A percentile compares a stretch with the other conserved stretches of the same genome.
Conservation (phyloP, 2,797 vertebrate species). For the Notamacropus eugenii region DNA sequence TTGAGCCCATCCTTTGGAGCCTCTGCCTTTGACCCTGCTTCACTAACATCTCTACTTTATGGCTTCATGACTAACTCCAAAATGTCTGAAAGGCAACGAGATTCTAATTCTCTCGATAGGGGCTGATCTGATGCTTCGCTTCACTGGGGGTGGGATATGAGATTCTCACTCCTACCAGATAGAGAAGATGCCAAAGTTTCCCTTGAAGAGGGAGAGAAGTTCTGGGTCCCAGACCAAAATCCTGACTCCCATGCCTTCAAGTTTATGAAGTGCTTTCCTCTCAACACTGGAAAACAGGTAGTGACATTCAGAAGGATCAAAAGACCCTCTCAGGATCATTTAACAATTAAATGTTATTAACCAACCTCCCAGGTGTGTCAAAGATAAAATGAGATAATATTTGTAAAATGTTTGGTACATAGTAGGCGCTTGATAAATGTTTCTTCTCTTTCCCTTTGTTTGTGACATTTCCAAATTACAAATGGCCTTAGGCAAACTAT, state of each 20-base stretch:
- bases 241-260: neutral
- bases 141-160: neutral
- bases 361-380: neutral
- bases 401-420: neutral
- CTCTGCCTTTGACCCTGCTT: neutral
- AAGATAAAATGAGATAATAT: neutral
- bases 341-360: neutral
- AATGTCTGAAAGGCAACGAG: neutral
- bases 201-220: neutral
- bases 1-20: neutral
- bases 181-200: neutral
- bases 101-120: neutral
- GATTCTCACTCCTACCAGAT: neutral
- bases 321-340: neutral
- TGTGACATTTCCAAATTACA: neutral
- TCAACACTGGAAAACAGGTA: neutral
- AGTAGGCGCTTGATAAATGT: neutral
- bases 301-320: neutral
- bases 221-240: neutral
- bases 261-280: neutral
- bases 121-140: neutral
- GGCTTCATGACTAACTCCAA: neutral
- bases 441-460: neutral
- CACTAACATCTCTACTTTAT: neutral
- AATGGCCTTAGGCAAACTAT: neutral